A percentile compares a stretch with the other conserved stretches of the same genome.
Evolutionary conservation across 2,113 vertebrate genomes (phyloP).

Genomic region (Pholis gunnellus): DNA sequence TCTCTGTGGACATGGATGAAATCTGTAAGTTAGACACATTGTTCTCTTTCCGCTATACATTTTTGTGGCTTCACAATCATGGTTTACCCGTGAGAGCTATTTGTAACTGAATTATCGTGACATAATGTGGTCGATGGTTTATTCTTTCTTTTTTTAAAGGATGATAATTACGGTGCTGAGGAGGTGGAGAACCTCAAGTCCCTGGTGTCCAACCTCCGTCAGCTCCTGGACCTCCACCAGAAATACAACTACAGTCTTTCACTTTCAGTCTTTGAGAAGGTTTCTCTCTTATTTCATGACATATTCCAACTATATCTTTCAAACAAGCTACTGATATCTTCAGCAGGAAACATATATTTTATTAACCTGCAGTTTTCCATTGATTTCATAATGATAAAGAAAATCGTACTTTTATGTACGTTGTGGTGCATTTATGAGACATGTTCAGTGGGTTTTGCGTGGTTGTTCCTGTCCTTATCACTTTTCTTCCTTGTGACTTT

Average conservation of each 20-base stretch:
- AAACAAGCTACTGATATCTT: not conserved
- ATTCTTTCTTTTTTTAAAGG: conserved; percentile 77
- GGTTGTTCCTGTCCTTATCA: not conserved
- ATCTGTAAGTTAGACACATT: conserved; percentile 81
- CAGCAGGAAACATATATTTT: not conserved
- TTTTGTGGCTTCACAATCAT: not conserved
- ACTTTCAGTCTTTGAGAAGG: conserved; percentile 95
- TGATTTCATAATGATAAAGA: not conserved
- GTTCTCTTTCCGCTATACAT: not conserved
- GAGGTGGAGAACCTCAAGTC: conserved; percentile 87
- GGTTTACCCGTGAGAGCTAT: not conserved
- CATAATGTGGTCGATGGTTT: not conserved
- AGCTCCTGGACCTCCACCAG: conserved; percentile 88
- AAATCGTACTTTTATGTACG: not conserved
- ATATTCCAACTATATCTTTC: not conserved
- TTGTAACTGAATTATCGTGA: not conserved
- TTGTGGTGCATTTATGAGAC: not conserved
- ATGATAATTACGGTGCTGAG: conserved; percentile 81
- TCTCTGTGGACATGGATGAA: conserved; percentile 86
- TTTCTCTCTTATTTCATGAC: conserved; percentile 58
- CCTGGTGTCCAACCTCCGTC: conserved; percentile 87
- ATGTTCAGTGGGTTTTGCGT: not conserved
- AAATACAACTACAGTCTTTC: conserved; percentile 93
- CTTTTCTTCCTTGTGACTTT: conserved; percentile 7
- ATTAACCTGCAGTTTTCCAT: not conserved